Conservation (phyloP, 92 coral and sea anemone genomes). For the Siderastrea siderea region DNA sequence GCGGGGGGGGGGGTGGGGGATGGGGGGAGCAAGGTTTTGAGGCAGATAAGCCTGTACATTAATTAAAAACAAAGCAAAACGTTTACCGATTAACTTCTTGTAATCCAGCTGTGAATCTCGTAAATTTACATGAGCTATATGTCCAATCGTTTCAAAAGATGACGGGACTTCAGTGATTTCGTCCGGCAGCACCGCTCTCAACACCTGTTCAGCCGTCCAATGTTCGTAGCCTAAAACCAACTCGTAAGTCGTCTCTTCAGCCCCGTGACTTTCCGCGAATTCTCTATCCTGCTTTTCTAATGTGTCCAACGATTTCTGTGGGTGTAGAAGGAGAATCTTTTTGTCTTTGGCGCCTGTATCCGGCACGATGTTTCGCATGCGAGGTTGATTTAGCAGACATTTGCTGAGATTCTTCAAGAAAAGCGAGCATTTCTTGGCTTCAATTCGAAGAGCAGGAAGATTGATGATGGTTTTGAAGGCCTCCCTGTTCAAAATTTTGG, state of each 20-base stretch:
- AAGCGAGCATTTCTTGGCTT: slow-evolving; percentile 86
- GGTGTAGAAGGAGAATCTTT: slow-evolving; percentile 86
- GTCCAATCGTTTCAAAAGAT: slow-evolving; percentile 97
- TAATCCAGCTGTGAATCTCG: slow-evolving; percentile 86
- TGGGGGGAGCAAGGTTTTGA: not conserved
- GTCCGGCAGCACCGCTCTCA: slow-evolving; percentile 85
- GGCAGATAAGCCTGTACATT: too few species aligned
- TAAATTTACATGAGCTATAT: slow-evolving; percentile 94
- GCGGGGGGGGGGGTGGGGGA: not conserved
- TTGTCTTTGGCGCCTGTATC: slow-evolving; percentile 62
- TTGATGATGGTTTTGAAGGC: slow-evolving; percentile 70
- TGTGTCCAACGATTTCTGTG: slow-evolving; percentile 48
- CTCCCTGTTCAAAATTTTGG: slow-evolving; percentile 71
- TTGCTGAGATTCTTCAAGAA: slow-evolving; percentile 81
- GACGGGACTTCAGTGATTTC: slow-evolving; percentile 91
- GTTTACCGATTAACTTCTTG: slow-evolving; percentile 86
- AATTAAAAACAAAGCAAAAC: not conserved
- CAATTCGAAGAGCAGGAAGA: slow-evolving; percentile 91
- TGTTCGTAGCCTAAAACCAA: slow-evolving; percentile 83
- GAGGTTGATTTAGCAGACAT: slow-evolving; percentile 85
- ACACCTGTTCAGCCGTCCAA: slow-evolving; percentile 92
- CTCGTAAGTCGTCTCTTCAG: slow-evolving; percentile 69
- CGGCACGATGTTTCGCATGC: slow-evolving; percentile 85
- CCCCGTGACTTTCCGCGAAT: slow-evolving; percentile 65
- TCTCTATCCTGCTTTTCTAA: slow-evolving; percentile 69